Percentiles rank a stretch among this genome's conserved stretches.
Evolutionary conservation across 2,888 invertebrate species (phyloP).

Genomic region (Dinocampus coccinellae): DNA sequence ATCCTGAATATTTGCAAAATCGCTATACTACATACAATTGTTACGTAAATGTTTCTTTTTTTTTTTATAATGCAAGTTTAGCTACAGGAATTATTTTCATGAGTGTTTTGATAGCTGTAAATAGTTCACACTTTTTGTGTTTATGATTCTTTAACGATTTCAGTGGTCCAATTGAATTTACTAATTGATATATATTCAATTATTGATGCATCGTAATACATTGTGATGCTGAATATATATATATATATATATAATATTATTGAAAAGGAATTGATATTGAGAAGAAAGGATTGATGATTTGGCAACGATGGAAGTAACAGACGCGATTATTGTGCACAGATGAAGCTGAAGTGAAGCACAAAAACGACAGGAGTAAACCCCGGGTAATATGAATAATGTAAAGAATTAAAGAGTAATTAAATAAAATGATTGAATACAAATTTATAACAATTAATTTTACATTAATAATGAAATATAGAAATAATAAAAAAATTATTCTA

Average conservation of each 20-base stretch:
- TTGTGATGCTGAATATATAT: background rate
- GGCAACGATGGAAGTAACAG: background rate
- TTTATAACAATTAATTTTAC: background rate
- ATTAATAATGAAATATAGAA: background rate
- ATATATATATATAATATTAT: background rate
- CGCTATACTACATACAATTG: constrained; percentile 34
- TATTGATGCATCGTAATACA: background rate
- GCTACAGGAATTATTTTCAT: background rate
- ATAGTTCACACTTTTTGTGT: background rate
- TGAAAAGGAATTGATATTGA: background rate
- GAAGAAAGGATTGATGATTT: background rate
- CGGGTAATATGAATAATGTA: background rate
- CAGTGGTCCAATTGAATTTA: background rate
- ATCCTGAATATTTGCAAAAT: constrained; percentile 33
- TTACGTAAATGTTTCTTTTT: constrained; percentile 35
- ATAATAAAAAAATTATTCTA: constrained; percentile 1
- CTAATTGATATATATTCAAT: background rate
- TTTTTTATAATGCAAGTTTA: constrained; percentile 2
- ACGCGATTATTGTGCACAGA: constrained; percentile 4
- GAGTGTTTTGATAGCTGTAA: background rate
- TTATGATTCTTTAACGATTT: background rate
- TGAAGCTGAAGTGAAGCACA: constrained; percentile 5
- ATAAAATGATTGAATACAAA: background rate
- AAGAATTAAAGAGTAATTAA: background rate
- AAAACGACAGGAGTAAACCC: constrained; percentile 1